These are phyloP conservation scores for Physella acuta DNA, from an alignment of 1,140 invertebrate species.

Conservation along the genomic window DNA sequence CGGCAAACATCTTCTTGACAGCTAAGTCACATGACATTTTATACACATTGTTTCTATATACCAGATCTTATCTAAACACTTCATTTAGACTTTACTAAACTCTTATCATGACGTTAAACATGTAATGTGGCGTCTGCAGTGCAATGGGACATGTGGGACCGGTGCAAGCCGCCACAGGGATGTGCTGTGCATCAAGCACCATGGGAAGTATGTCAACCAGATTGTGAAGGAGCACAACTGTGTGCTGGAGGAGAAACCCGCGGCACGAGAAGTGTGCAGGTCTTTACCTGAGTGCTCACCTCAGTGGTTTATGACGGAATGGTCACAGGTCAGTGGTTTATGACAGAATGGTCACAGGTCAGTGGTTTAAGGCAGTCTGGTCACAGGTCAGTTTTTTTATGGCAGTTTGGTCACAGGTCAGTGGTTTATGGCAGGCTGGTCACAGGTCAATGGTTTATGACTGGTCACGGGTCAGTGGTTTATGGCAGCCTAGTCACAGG, in stretches of 20 bases:
- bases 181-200: conserved; percentile 54
- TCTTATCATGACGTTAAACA: too few species aligned
- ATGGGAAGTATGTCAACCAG: conserved; percentile 36
- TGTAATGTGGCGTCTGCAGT: too few species aligned
- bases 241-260: conserved; percentile 41
- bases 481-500: too few species aligned
- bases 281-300: conserved; percentile 39
- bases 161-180: conserved; percentile 38
- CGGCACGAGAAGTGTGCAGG: conserved; percentile 35
- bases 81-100: too few species aligned
- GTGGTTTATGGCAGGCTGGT: too few species aligned
- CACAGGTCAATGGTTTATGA: too few species aligned
- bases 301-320: conserved; percentile 54
- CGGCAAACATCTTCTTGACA: background rate
- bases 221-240: conserved; percentile 50
- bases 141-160: conserved; percentile 43
- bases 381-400: conserved; percentile 35
- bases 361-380: conserved; percentile 45
- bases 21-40: background rate
- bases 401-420: too few species aligned
- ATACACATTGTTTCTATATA: too few species aligned
- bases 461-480: too few species aligned
- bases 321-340: conserved; percentile 46
- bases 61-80: too few species aligned
- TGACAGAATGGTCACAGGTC: conserved; percentile 54